Percentiles rank a stretch among this genome's conserved stretches.
Conservation (phyloP, 1,140 invertebrate species). For the Musca vetustissima region DNA sequence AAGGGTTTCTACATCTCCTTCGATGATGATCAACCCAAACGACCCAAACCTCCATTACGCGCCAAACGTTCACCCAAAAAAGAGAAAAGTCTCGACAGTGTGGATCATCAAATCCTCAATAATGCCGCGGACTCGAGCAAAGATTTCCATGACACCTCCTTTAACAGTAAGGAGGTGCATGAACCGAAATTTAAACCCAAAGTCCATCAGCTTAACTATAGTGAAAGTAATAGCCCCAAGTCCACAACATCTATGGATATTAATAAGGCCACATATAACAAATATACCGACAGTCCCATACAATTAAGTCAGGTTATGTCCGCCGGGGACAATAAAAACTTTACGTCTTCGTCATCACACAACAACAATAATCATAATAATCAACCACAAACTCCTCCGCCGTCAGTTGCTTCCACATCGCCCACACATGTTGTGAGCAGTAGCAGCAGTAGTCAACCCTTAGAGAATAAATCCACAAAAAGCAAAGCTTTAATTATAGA, state of each 20-base stretch:
- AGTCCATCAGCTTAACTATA: slow-evolving; percentile 30
- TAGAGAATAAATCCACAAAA: slow-evolving; percentile 50
- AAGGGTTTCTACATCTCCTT: slow-evolving; percentile 96
- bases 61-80: slow-evolving; percentile 78
- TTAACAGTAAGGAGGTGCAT: slow-evolving; percentile 23
- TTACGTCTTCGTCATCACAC: background rate
- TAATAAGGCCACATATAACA: slow-evolving; percentile 52
- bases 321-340: slow-evolving; percentile 16
- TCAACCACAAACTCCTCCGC: slow-evolving; percentile 28
- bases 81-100: slow-evolving; percentile 59
- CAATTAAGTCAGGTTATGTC: slow-evolving; percentile 42
- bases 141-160: slow-evolving; percentile 37
- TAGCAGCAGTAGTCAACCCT: background rate
- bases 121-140: slow-evolving; percentile 58
- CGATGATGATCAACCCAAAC: slow-evolving; percentile 82
- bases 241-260: slow-evolving; percentile 19
- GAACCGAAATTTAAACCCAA: slow-evolving; percentile 8
- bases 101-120: slow-evolving; percentile 44
- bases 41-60: slow-evolving; percentile 83
- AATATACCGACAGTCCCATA: slow-evolving; percentile 51
- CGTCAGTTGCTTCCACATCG: slow-evolving; percentile 13
- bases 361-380: slow-evolving; percentile 37
- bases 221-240: slow-evolving; percentile 37
- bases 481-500: slow-evolving; percentile 70
- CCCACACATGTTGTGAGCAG: background rate